Evolutionary conservation across 1,140 invertebrate genomes (phyloP).

Genomic region (Atopsyche davidsoni): DNA sequence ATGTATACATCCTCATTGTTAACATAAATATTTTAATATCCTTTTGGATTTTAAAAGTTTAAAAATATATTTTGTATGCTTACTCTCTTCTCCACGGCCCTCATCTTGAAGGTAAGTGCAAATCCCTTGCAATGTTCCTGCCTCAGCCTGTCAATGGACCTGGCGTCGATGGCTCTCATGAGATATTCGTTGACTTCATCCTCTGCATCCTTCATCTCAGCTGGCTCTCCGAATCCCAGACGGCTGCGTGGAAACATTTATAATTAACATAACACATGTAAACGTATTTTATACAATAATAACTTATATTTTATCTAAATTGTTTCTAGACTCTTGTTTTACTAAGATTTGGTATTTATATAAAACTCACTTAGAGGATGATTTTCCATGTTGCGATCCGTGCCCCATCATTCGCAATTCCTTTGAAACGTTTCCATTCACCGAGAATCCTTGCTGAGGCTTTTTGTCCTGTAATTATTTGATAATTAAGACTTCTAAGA

Average conservation of each 20-base stretch:
- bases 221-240: constrained; percentile 57
- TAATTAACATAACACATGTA: constrained; percentile 1
- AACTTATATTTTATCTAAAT: no score
- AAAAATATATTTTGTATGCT: constrained; percentile 11
- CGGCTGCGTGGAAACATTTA: constrained; percentile 37
- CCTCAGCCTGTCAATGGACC: constrained; percentile 83
- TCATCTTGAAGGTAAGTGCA: constrained; percentile 74
- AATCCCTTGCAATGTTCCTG: constrained; percentile 78
- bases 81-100: constrained; percentile 75
- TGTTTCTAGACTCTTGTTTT: no score
- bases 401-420: constrained; percentile 85
- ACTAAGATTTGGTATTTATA: background rate
- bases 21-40: no score
- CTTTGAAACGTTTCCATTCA: constrained; percentile 77
- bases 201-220: constrained; percentile 68
- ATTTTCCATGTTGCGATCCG: constrained; percentile 48
- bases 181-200: constrained; percentile 94
- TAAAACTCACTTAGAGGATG: constrained; percentile 12
- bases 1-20: no score
- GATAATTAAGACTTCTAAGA: no score
- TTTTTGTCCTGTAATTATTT: constrained; percentile 47
- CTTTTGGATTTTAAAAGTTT: background rate
- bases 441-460: constrained; percentile 52
- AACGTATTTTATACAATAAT: no score
- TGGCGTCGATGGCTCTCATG: constrained; percentile 86